A percentile compares a stretch with the other conserved stretches of the same genome.
phyloP scores from a whole-genome alignment of 2,888 invertebrate species.

The Synergus japonicus region DNA sequence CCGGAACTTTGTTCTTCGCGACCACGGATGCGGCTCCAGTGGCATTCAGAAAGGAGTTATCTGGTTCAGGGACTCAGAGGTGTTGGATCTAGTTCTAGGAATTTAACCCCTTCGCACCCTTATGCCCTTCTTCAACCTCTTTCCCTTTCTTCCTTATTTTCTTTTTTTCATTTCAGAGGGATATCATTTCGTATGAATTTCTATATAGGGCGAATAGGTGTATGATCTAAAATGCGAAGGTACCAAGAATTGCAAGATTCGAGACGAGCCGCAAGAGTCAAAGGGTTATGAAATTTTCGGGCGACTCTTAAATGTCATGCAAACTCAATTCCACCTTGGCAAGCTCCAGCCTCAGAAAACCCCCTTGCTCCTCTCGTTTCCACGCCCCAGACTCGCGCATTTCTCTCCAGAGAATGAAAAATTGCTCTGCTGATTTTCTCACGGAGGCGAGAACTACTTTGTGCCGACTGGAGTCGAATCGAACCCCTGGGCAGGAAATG shows the following conservation, averaged over 20 bases:
- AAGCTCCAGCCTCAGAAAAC: slow-evolving; percentile 42
- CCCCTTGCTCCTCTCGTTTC: slow-evolving; percentile 22
- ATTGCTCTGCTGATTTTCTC: slow-evolving; percentile 30
- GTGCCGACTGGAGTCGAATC: slow-evolving; percentile 19
- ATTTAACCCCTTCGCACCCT: not conserved
- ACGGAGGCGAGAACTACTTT: slow-evolving; percentile 20
- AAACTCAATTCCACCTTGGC: slow-evolving; percentile 65
- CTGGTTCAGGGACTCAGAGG: not conserved
- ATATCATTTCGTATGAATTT: slow-evolving; percentile 22
- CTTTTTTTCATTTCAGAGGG: not conserved
- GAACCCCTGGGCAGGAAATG: slow-evolving; percentile 4
- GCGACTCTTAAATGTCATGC: slow-evolving; percentile 67
- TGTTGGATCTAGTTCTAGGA: not conserved
- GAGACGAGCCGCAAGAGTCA: slow-evolving; percentile 49
- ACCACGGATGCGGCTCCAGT: slow-evolving; percentile 27
- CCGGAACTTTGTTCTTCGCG: slow-evolving; percentile 36
- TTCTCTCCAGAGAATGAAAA: slow-evolving; percentile 27
- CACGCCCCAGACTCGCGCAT: slow-evolving; percentile 18
- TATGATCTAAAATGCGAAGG: slow-evolving; percentile 1
- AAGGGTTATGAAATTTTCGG: slow-evolving; percentile 65
- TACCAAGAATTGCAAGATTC: slow-evolving; percentile 17
- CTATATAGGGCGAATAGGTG: not conserved
- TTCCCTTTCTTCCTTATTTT: not conserved
- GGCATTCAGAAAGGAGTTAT: slow-evolving; percentile 31
- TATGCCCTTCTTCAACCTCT: not conserved